Evolutionary conservation across 2,888 invertebrate genomes (phyloP).

Genomic region (Pseudanteris insignis): DNA sequence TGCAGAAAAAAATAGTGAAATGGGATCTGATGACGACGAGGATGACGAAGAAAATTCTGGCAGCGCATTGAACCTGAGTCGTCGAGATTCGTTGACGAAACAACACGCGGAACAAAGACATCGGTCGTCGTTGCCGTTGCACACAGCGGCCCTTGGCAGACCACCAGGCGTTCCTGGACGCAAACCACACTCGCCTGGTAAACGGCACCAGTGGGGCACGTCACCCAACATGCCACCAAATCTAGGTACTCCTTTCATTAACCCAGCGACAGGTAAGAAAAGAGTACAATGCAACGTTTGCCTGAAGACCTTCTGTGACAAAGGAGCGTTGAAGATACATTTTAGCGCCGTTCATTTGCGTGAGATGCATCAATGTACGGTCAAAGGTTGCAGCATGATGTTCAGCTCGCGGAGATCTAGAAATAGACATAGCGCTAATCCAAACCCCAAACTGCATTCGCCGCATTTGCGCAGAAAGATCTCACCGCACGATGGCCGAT

Average conservation of each 20-base stretch:
- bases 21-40: conserved; percentile 71
- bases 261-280: conserved; percentile 93
- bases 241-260: conserved; percentile 88
- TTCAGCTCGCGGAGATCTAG: conserved; percentile 95
- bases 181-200: conserved; percentile 79
- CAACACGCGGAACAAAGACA: conserved; percentile 50
- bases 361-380: conserved; percentile 99
- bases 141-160: conserved; percentile 63
- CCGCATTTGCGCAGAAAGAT: conserved; percentile 93
- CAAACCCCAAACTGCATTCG: conserved; percentile 97
- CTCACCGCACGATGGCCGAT: conserved; percentile 92
- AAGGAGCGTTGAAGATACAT: conserved; percentile 98
- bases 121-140: conserved; percentile 48
- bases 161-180: conserved; percentile 69
- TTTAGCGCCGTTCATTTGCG: conserved; percentile 98
- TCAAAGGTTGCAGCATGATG: conserved; percentile 99
- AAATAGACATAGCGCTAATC: conserved; percentile 97
- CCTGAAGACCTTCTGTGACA: conserved; percentile 99
- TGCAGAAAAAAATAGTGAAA: conserved; percentile 67
- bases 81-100: conserved; percentile 63
- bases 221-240: conserved; percentile 81
- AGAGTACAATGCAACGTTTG: conserved; percentile 98
- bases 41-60: conserved; percentile 72
- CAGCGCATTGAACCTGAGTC: conserved; percentile 74
- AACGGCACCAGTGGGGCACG: conserved; percentile 74